These are phyloP conservation scores for Villa cingulata DNA, from an alignment of 2,888 invertebrate species.

Conservation along the genomic window DNA sequence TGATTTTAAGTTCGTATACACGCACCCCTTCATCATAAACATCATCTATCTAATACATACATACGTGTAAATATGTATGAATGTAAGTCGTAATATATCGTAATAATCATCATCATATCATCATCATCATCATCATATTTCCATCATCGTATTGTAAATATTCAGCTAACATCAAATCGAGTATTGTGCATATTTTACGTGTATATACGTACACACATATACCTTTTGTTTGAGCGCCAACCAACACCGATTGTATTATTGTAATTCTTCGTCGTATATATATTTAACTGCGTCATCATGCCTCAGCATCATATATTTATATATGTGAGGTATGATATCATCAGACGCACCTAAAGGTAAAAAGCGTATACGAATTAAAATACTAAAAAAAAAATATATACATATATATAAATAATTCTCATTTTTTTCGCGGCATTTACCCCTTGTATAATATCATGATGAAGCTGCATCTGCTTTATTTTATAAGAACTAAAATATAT, in stretches of 20 bases:
- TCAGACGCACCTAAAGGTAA: slow-evolving; percentile 4
- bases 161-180: too few species aligned
- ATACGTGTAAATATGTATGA: neutral
- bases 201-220: too few species aligned
- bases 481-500: too few species aligned
- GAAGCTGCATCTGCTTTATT: slow-evolving; percentile 11
- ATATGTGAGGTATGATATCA: neutral
- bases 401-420: too few species aligned
- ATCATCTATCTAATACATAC: neutral
- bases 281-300: slow-evolving; percentile 11
- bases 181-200: slow-evolving; percentile 10
- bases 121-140: too few species aligned
- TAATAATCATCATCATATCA: too few species aligned
- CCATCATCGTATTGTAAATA: too few species aligned
- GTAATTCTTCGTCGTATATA: slow-evolving; percentile 11
- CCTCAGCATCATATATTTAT: neutral
- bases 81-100: too few species aligned
- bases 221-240: neutral
- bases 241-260: too few species aligned
- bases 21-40: slow-evolving; percentile 13
- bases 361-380: too few species aligned
- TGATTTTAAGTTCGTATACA: slow-evolving; percentile 9
- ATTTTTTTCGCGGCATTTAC: slow-evolving; percentile 9
- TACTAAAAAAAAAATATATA: too few species aligned
- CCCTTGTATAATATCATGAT: neutral